A percentile compares a stretch with the other conserved stretches of the same genome.
phyloP scores from a whole-genome alignment of 2,113 vertebrate genomes.

The Tor tambroides region DNA sequence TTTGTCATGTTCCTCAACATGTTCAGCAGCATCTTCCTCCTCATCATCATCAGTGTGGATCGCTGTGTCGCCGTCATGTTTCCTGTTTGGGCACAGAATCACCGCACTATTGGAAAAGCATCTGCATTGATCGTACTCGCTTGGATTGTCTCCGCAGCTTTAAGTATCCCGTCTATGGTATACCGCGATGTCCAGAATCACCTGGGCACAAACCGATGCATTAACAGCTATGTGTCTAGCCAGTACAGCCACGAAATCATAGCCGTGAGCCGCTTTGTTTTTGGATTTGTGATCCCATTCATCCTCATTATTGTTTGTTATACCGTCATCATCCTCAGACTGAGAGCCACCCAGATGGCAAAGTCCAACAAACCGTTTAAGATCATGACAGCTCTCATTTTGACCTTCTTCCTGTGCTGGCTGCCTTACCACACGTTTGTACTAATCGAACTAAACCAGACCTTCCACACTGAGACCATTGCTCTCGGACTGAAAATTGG shows the following conservation, averaged over 20 bases:
- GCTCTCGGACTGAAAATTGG: conserved; percentile 58
- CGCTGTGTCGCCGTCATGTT: conserved; percentile 87
- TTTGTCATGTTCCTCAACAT: conserved; percentile 90
- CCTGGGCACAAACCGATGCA: conserved; percentile 69
- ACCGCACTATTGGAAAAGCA: conserved; percentile 80
- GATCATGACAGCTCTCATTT: conserved; percentile 83
- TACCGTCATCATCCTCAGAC: conserved; percentile 75
- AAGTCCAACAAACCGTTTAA: conserved; percentile 82
- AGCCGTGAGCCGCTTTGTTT: conserved; percentile 74
- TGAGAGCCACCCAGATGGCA: conserved; percentile 74
- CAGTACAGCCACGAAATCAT: conserved; percentile 64
- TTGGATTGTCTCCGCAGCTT: conserved; percentile 78
- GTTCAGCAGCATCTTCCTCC: conserved; percentile 93
- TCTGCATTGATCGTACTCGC: conserved; percentile 70
- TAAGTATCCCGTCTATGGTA: conserved; percentile 82
- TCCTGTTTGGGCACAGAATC: conserved; percentile 94
- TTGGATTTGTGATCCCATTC: conserved; percentile 82
- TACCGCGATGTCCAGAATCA: conserved; percentile 75
- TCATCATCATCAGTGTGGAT: conserved; percentile 89
- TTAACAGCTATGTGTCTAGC: conserved; percentile 77
- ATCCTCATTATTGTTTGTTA: conserved; percentile 81
- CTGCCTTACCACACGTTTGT: conserved; percentile 84
- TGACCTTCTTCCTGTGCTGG: conserved; percentile 86
- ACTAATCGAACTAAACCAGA: conserved; percentile 75
- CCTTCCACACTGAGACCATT: conserved; percentile 16